Evolutionary conservation across 2,797 vertebrate species (phyloP).

Genomic region (Forpus xanthops): DNA sequence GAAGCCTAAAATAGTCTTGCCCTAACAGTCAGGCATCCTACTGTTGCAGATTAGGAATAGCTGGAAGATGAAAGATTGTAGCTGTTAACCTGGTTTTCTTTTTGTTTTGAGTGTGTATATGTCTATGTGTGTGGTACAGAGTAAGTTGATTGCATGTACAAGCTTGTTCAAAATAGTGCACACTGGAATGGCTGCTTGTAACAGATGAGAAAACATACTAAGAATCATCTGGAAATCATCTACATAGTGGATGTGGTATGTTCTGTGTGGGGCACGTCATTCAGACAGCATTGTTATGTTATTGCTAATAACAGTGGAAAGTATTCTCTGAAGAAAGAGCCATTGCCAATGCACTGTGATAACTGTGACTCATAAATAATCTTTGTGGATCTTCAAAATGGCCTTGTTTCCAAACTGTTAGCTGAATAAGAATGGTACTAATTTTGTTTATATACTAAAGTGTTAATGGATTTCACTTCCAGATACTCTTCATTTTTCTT

Average conservation of each 20-base stretch:
- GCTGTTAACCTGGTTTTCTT: neutral
- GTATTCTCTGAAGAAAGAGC: neutral
- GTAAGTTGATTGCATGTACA: neutral
- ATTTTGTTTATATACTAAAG: constrained; percentile 63
- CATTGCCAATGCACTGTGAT: neutral
- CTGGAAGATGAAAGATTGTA: constrained; percentile 32
- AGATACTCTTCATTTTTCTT: constrained; percentile 99
- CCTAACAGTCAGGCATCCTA: constrained; percentile 11
- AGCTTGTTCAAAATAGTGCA: constrained; percentile 7
- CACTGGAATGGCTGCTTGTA: neutral
- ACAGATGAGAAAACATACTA: constrained; percentile 47
- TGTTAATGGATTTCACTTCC: constrained; percentile 82
- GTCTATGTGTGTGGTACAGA: constrained; percentile 33
- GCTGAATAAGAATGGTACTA: neutral
- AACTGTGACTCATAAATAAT: neutral
- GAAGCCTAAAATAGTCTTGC: neutral
- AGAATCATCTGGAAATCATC: constrained; percentile 29
- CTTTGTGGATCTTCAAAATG: neutral
- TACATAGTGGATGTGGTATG: neutral
- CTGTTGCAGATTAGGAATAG: neutral
- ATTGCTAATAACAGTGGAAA: neutral
- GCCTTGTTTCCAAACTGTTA: neutral
- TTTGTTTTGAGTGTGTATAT: neutral
- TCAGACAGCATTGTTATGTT: neutral
- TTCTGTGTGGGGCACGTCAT: neutral